Conservation (phyloP, 2,113 vertebrate species). For the Labrus mixtus region DNA sequence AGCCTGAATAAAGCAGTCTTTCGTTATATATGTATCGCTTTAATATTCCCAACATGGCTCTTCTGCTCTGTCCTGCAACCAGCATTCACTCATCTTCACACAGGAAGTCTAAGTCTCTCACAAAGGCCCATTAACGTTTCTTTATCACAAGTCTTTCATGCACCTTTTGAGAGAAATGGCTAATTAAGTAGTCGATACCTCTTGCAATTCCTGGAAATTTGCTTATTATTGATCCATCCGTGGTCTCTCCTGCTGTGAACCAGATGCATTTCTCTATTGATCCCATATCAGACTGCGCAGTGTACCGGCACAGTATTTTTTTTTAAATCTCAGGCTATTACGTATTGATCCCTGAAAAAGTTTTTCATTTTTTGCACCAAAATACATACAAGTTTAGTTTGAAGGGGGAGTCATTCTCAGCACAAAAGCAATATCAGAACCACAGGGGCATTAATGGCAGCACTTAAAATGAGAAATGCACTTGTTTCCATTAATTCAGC, state of each 20-base stretch:
- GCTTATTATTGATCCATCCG: slow-evolving; percentile 83
- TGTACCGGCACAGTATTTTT: slow-evolving; percentile 81
- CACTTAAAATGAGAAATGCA: slow-evolving; percentile 60
- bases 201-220: slow-evolving; percentile 83
- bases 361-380: slow-evolving; percentile 77
- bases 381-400: slow-evolving; percentile 71
- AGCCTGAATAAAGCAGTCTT: neutral
- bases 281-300: slow-evolving; percentile 76
- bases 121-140: slow-evolving; percentile 53
- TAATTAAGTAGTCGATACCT: slow-evolving; percentile 83
- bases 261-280: slow-evolving; percentile 83
- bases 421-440: slow-evolving; percentile 56
- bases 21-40: neutral
- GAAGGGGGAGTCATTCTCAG: slow-evolving; percentile 61
- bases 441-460: slow-evolving; percentile 64
- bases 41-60: slow-evolving; percentile 2
- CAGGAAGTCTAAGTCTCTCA: slow-evolving; percentile 45
- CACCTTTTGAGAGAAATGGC: slow-evolving; percentile 74
- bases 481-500: slow-evolving; percentile 69
- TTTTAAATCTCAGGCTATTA: slow-evolving; percentile 82
- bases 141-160: slow-evolving; percentile 67
- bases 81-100: slow-evolving; percentile 23
- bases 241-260: slow-evolving; percentile 76
- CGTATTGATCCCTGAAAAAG: slow-evolving; percentile 80
- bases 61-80: slow-evolving; percentile 27